Base-by-base conservation (phyloP, 1,140 invertebrate genomes). In the Polypedilum vanderplanki region DNA sequence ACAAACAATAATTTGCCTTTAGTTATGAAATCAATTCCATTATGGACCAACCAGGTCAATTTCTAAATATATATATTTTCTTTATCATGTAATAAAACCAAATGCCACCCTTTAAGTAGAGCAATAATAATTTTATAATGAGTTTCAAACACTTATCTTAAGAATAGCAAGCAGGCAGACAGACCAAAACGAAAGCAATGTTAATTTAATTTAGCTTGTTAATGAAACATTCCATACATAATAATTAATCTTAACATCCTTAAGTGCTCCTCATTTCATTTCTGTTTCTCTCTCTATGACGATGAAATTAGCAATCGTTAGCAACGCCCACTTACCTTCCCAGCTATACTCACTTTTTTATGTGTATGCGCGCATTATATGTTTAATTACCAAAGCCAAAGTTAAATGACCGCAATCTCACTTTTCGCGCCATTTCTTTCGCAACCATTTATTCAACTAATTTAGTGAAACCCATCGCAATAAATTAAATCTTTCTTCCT, bases 371-470 rank as follows among this genome's bases (percentile, higher is more conserved):
- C 24, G 5, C 24, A 5, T 33, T 33, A 33, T 33, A 33, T 33
- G 24, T 33, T 33, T 33, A 33, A 33, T 33, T 33, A 33, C 24
- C 24, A 33, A 33, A 33, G 46, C 46, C 46, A n/a, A 57, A 57
- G 46, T 57, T 57, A 57, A 57, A 57, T 57, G 46, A 57, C 46
- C 46, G 46, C 46, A 57, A 57, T 57, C 46, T 15, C 46, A 57
- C 46, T 57, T 57, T 57, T 57, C 46, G 46, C 46, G 46, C 46
- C 46, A 57, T 57, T 57, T 57, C 46, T n/a, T 57, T 57, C 46
- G 46, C 15, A n/a, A 57, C 46, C 46, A 57, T 57, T 57, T 57
- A 57, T 57, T 57, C 46, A 57, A 57, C 46, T 57, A 57, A 57
- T 57, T 57, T 57, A 57, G 46, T 57, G 46, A 57, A 57, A 57